phyloP scores from a whole-genome alignment of 2,113 vertebrate species.

The Chunga burmeisteri region DNA sequence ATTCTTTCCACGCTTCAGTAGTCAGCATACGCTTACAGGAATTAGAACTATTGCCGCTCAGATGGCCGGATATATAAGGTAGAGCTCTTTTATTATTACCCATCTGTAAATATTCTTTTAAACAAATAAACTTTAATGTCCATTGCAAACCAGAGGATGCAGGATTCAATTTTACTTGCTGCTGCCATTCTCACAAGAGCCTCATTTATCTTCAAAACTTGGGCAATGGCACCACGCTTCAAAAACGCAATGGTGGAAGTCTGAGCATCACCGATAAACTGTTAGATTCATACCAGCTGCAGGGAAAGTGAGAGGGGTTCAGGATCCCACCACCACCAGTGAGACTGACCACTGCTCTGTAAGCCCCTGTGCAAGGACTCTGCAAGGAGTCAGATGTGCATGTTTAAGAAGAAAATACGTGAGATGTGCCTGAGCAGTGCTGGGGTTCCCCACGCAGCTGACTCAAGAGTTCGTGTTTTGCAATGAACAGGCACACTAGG shows the following conservation, averaged over 20 bases:
- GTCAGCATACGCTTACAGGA: neutral
- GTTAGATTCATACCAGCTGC: rapidly evolving
- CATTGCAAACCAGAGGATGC: neutral
- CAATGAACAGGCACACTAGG: rapidly evolving
- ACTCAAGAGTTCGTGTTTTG: neutral
- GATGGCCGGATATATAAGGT: neutral
- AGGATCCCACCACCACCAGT: neutral
- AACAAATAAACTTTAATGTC: neutral
- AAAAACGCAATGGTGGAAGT: rapidly evolving
- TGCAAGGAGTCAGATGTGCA: rapidly evolving
- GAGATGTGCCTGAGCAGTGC: neutral
- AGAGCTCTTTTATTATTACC: neutral
- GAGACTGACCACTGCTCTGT: rapidly evolving
- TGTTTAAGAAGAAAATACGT: rapidly evolving
- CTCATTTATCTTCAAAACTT: neutral
- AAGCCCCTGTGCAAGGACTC: rapidly evolving
- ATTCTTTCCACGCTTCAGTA: neutral
- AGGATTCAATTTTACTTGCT: neutral
- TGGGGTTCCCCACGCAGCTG: neutral
- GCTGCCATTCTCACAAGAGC: too few relatives aligned
- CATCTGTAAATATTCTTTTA: neutral
- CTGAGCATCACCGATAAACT: rapidly evolving
- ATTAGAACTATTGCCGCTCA: neutral
- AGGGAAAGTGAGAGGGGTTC: neutral
- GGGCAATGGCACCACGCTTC: rapidly evolving